These are phyloP conservation scores for Octopus bimaculoides DNA, from an alignment of 1,140 invertebrate species.

Conservation along the genomic window DNA sequence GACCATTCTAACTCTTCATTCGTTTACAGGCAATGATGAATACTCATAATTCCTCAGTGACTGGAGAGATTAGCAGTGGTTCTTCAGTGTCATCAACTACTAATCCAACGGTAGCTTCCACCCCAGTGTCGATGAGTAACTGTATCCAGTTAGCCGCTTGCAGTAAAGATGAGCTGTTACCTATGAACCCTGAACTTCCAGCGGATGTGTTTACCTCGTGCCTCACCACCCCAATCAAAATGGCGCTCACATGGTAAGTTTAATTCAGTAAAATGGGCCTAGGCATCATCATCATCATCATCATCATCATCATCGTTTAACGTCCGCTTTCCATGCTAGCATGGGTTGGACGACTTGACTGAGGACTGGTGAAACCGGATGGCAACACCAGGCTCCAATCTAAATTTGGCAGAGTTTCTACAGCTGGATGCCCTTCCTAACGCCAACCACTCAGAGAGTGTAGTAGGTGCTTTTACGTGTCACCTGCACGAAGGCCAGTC, in stretches of 20 bases:
- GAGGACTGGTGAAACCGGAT: no score
- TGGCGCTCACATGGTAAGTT: conserved; percentile 82
- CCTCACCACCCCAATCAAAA: conserved; percentile 96
- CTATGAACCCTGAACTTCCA: conserved; percentile 97
- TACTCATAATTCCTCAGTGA: conserved; percentile 20
- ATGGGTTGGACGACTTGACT: no score
- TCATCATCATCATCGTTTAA: no score
- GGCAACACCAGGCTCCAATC: no score
- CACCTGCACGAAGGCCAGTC: no score
- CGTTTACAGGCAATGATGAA: not conserved
- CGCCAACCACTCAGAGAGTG: no score
- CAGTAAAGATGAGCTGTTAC: conserved; percentile 83
- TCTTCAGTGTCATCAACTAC: not conserved
- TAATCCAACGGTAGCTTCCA: not conserved
- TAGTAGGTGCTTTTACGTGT: no score
- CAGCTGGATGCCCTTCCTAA: no score
- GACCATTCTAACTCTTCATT: not conserved
- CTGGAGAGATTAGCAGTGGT: conserved; percentile 16
- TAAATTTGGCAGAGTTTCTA: no score
- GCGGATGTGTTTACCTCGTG: conserved; percentile 98
- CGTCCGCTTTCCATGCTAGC: no score
- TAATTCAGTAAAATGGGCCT: not conserved
- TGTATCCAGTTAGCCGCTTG: conserved; percentile 97
- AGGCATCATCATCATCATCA: no score
- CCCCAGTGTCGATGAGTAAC: conserved; percentile 62